phyloP scores from a whole-genome alignment of 2,113 vertebrate genomes.

The Paralichthys olivaceus region DNA sequence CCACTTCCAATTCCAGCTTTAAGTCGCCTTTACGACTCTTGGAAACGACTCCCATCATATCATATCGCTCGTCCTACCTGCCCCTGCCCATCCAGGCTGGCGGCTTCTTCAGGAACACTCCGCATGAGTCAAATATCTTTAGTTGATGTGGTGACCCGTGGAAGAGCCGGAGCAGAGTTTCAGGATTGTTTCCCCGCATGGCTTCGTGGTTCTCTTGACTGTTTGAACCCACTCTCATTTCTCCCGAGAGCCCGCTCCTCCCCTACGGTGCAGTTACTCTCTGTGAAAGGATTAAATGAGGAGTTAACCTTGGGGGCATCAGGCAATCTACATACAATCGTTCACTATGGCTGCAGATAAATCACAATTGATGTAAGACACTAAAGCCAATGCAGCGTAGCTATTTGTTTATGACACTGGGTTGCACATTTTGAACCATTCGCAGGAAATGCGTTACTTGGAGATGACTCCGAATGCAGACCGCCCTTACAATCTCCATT shows the following conservation, averaged over 20 bases:
- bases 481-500: conserved; percentile 24
- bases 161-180: conserved; percentile 44
- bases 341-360: conserved; percentile 60
- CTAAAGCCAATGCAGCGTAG: conserved; percentile 59
- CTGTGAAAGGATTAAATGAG: conserved; percentile 59
- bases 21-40: conserved; percentile 24
- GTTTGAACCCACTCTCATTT: conserved; percentile 65
- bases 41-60: conserved; percentile 49
- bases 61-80: conserved; percentile 37
- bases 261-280: conserved; percentile 41
- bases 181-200: conserved; percentile 23
- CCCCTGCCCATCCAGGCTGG: conserved; percentile 7
- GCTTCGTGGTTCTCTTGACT: conserved; percentile 61
- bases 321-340: conserved; percentile 75
- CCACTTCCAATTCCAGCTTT: conserved; percentile 39
- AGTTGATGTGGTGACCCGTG: conserved; percentile 17
- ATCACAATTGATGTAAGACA: conserved; percentile 70
- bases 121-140: neutral
- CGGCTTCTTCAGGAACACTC: conserved; percentile 13
- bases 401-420: conserved; percentile 71
- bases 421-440: conserved; percentile 48
- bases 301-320: conserved; percentile 71
- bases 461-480: conserved; percentile 30
- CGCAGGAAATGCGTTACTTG: conserved; percentile 55
- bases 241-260: conserved; percentile 47